Evolutionary conservation across 2,888 invertebrate genomes (phyloP).

Genomic region (Morpho deidamia): DNA sequence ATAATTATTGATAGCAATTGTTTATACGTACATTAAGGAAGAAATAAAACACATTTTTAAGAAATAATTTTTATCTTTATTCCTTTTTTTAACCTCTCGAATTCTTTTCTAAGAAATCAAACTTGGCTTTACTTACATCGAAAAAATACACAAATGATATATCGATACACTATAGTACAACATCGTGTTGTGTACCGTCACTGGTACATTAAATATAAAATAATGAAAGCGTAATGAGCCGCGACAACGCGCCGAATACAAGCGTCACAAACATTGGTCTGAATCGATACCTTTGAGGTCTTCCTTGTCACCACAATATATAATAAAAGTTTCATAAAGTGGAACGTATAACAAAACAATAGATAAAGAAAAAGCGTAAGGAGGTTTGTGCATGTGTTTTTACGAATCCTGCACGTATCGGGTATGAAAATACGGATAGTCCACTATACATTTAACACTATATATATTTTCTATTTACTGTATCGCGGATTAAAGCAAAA

Average conservation of each 20-base stretch:
- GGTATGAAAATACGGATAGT: no score
- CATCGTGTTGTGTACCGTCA: conserved; percentile 45
- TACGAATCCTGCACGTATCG: no score
- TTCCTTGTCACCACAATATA: no score
- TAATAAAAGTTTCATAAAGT: no score
- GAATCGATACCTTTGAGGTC: not conserved
- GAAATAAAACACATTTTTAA: conserved; percentile 67
- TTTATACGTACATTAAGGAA: not conserved
- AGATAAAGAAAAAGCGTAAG: no score
- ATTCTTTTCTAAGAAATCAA: conserved; percentile 76
- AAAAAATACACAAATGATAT: conserved; percentile 75
- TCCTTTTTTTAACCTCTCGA: conserved; percentile 74
- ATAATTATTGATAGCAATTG: no score
- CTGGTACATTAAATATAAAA: conserved; percentile 41
- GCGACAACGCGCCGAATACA: conserved; percentile 26
- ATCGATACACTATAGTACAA: conserved; percentile 64
- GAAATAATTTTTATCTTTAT: conserved; percentile 74
- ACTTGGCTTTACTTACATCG: conserved; percentile 75
- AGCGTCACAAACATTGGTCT: not conserved
- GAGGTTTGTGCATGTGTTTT: no score
- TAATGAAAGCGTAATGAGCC: conserved; percentile 45
- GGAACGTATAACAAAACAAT: no score
- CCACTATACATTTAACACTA: no score
- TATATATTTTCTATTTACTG: no score
- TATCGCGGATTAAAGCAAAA: no score